A percentile compares a stretch with the other conserved stretches of the same genome.
Conservation (phyloP, 23 tunicate species). For the Aplidium turbinatum region DNA sequence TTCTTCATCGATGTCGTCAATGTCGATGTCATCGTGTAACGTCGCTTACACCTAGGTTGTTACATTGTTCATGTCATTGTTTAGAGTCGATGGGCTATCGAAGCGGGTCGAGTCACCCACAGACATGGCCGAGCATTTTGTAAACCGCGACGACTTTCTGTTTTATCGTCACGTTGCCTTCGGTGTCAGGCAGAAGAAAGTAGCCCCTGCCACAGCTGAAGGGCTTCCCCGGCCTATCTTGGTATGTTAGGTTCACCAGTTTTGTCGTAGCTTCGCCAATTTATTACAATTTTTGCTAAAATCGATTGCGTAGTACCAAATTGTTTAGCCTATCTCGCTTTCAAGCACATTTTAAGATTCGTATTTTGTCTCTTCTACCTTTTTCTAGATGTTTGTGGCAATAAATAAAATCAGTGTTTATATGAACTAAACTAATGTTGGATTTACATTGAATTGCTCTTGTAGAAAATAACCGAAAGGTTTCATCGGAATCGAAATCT, state of each 20-base stretch:
- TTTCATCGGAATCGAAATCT: conserved; percentile 76
- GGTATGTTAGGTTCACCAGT: conserved; percentile 46
- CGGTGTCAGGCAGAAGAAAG: conserved; percentile 64
- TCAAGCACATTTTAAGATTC: background rate
- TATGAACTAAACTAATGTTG: background rate
- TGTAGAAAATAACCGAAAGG: conserved; percentile 78
- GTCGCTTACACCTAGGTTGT: too few relatives aligned
- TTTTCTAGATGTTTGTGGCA: too few relatives aligned
- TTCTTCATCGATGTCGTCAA: too few relatives aligned
- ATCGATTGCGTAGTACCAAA: background rate
- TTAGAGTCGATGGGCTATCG: conserved; percentile 80
- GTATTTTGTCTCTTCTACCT: too few relatives aligned
- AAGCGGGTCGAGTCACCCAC: conserved; percentile 61
- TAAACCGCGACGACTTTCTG: conserved; percentile 83
- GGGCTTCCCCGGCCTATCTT: conserved; percentile 82
- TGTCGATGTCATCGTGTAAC: too few relatives aligned
- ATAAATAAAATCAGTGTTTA: too few relatives aligned
- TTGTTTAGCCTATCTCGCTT: background rate
- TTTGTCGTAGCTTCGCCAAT: background rate
- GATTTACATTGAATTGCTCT: background rate
- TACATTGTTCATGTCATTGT: too few relatives aligned
- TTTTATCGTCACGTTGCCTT: conserved; percentile 78
- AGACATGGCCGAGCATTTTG: conserved; percentile 86
- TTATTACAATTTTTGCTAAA: background rate
- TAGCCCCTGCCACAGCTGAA: conserved; percentile 70